phyloP scores from a whole-genome alignment of 2,888 invertebrate genomes.

The Euzophera pinguis region DNA sequence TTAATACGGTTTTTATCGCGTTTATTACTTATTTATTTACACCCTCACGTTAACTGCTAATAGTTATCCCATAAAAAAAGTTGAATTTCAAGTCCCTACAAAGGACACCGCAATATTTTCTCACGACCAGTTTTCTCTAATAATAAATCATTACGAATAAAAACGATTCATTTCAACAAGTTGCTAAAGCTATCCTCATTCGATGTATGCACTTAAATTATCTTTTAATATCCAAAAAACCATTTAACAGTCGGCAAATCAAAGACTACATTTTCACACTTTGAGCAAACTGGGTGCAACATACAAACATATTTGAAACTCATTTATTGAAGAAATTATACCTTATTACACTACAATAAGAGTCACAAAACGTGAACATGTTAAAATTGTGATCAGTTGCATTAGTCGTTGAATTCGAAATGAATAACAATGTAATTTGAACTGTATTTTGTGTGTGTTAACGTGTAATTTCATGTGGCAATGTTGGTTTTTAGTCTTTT shows the following conservation, averaged over 20 bases:
- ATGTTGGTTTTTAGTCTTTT: constrained; percentile 14
- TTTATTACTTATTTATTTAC: too few relatives aligned
- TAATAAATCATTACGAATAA: too few relatives aligned
- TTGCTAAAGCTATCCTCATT: neutral
- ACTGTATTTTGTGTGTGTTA: constrained; percentile 5
- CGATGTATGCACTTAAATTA: neutral
- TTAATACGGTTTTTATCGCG: too few relatives aligned
- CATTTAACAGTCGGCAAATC: constrained; percentile 15
- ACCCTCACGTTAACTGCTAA: too few relatives aligned
- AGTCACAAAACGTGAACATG: neutral
- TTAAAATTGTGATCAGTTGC: neutral
- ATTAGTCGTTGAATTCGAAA: constrained; percentile 11
- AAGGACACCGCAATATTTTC: too few relatives aligned
- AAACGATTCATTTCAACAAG: neutral
- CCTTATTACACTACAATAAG: neutral
- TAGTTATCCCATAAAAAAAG: too few relatives aligned
- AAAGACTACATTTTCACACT: constrained; percentile 25
- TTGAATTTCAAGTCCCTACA: too few relatives aligned
- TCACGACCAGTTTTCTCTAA: too few relatives aligned
- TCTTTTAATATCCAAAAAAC: neutral
- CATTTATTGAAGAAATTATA: neutral
- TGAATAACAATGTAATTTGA: neutral
- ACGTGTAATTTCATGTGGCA: constrained; percentile 4
- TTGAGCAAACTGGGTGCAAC: constrained; percentile 19
- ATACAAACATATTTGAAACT: neutral